Percentiles rank a stretch among this genome's conserved stretches.
Conservation (phyloP, 2,888 invertebrate genomes). For the Uropetala carovei region DNA sequence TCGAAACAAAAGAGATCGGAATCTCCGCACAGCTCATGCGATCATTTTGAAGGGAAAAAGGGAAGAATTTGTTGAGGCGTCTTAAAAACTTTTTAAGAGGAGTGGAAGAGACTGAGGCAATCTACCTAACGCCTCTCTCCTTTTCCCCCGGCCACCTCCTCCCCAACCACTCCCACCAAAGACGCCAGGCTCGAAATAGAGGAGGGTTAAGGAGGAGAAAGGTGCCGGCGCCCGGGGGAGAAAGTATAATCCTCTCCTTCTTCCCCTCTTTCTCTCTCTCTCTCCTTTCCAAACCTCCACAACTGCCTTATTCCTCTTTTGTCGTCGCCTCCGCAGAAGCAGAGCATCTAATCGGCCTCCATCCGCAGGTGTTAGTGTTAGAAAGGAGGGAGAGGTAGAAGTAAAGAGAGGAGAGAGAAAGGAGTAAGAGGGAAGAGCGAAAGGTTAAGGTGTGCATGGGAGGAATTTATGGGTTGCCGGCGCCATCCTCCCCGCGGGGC, state of each 20-base stretch:
- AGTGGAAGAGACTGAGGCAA: not conserved
- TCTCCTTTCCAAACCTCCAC: not conserved
- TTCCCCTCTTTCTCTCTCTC: not conserved
- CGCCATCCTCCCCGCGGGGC: conserved; percentile 10
- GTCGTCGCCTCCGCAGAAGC: not conserved
- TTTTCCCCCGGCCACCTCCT: not conserved
- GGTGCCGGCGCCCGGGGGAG: conserved; percentile 47
- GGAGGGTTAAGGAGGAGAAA: conserved; percentile 16
- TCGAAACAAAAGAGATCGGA: conserved; percentile 4
- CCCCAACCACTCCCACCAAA: not conserved
- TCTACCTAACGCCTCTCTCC: conserved; percentile 10
- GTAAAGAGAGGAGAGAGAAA: not conserved
- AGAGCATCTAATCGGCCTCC: not conserved
- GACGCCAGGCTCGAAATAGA: not conserved
- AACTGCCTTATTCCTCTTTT: not conserved
- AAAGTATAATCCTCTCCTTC: not conserved
- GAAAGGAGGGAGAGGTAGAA: not conserved
- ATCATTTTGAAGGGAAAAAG: not conserved
- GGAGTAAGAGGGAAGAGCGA: not conserved
- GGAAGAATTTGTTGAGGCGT: not conserved
- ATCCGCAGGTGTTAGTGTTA: not conserved
- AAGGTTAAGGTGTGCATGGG: not conserved
- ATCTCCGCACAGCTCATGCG: not conserved
- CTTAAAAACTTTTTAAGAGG: not conserved
- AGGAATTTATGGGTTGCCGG: not conserved